phyloP scores from a whole-genome alignment of 1,140 invertebrate species.

The Ceratoteleas bidentatus region DNA sequence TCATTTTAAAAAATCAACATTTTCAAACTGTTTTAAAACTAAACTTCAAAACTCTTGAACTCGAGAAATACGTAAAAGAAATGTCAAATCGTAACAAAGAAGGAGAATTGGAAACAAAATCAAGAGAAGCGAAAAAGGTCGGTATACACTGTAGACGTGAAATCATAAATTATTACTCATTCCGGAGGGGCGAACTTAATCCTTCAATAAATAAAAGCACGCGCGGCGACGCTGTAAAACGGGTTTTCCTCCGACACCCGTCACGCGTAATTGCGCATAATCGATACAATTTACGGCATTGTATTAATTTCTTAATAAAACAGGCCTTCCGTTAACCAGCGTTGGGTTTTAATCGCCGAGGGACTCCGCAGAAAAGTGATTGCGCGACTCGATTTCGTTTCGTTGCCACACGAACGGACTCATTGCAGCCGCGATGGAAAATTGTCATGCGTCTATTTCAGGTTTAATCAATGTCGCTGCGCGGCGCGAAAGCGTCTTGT shows the following conservation, averaged over 20 bases:
- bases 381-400: too few relatives aligned
- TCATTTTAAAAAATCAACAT: too few relatives aligned
- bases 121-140: too few relatives aligned
- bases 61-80: too few relatives aligned
- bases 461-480: neutral
- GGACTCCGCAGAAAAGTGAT: too few relatives aligned
- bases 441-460: neutral
- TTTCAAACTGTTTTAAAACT: too few relatives aligned
- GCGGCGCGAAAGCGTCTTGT: too few relatives aligned
- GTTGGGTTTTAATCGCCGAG: too few relatives aligned
- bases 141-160: conserved; percentile 21
- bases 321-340: too few relatives aligned
- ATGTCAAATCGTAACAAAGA: too few relatives aligned
- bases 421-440: conserved; percentile 18
- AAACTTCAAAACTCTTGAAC: too few relatives aligned
- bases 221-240: conserved; percentile 38
- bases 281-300: conserved; percentile 33
- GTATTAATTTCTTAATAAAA: conserved; percentile 52
- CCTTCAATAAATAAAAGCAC: conserved; percentile 47
- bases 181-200: conserved; percentile 23
- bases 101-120: too few relatives aligned
- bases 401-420: conserved; percentile 13
- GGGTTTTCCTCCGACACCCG: conserved; percentile 37
- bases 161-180: conserved; percentile 36
- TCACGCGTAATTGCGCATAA: conserved; percentile 42